Evolutionary conservation across 2,888 invertebrate genomes (phyloP), one percentile per base, ranked within the genome.

Genomic region (Xestobium rufovillosum): DNA sequence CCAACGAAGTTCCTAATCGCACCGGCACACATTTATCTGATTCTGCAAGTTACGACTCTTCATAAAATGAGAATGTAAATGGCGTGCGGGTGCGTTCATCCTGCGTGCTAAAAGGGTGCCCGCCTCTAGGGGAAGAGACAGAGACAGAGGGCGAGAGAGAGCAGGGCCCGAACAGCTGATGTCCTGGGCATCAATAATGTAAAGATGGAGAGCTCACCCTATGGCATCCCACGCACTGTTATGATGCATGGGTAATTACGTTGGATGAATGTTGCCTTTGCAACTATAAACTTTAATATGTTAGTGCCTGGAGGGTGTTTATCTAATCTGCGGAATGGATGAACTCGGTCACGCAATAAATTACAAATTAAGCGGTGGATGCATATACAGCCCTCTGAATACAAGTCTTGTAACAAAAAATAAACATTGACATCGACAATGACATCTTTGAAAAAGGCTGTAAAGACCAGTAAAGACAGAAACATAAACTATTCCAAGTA

Each of bases 211-310:
- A 43, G 43, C 35, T 40, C 40, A 41, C 44, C 28, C 37, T 37
- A 38, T 45, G 47, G 38, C 45, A 46, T 41, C 42, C 43, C 47
- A 48, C 50, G 45, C 49, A 49, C 46, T 42, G 43, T 38, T 47
- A 53, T 55, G 55, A 57, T 55, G 51, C 52, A 57, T 56, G 50
- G 50, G 47, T 57, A 57, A 57, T 57, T 57, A 56, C 51, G 41
- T 45, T 43, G 46, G 49, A 55, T 55, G 52, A 55, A 56, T 56
- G 55, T 44, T 49, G 45, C 44, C 49, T 47, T 37, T 48, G 43
- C 46, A 49, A 50, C 53, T 47, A 52, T 52, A 51, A 53, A 53
- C 48, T 53, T 51, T 53, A 55, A 56, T 54, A 52, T 51, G 50
- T 52, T 48, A 44, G 47, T 45, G 45, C 41, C 50, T 41, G 38